These are phyloP conservation scores for Equus quagga DNA, from an alignment of 2,113 vertebrate species.

Conservation along the genomic window DNA sequence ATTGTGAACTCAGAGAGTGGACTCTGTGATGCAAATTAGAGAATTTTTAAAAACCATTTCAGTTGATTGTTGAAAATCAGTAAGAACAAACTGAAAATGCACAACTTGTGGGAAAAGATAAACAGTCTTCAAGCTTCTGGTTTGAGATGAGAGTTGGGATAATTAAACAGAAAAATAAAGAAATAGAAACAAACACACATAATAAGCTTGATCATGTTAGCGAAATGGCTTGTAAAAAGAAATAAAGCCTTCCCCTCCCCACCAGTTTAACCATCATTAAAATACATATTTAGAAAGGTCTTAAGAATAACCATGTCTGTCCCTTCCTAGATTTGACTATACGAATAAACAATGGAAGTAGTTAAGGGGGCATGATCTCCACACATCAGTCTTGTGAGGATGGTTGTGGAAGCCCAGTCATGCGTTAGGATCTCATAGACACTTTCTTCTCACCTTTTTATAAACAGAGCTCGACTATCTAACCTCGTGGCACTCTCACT, in stretches of 20 bases:
- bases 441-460: not conserved
- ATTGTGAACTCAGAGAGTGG: not conserved
- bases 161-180: not conserved
- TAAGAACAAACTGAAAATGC: not conserved
- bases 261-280: not conserved
- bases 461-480: not conserved
- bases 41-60: not conserved
- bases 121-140: not conserved
- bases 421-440: no score
- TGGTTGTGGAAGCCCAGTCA: rapidly evolving
- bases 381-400: no score
- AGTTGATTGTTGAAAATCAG: not conserved
- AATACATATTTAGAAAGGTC: not conserved
- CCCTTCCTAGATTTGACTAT: not conserved
- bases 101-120: not conserved
- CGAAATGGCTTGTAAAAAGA: not conserved
- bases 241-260: rapidly evolving
- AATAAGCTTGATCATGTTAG: not conserved
- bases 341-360: not conserved
- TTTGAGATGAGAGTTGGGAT: not conserved
- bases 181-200: not conserved
- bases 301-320: not conserved
- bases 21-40: not conserved
- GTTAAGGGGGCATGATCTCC: not conserved
- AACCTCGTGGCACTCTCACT: not conserved